Evolutionary conservation across 2,888 invertebrate species (phyloP), one percentile per base, ranked within the genome.

Genomic region (Eulithis testata): DNA sequence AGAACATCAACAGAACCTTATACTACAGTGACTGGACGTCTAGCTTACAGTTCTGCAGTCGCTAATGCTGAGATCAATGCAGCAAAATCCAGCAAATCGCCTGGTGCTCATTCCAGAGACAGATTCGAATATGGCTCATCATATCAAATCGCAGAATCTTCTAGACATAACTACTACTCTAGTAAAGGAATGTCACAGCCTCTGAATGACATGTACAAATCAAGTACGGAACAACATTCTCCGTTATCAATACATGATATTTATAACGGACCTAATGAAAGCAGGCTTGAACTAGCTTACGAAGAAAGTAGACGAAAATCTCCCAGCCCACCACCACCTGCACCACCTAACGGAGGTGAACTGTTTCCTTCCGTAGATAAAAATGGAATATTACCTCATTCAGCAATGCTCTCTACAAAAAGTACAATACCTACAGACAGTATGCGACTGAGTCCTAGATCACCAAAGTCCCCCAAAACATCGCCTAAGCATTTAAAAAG

Each of bases 321-420:
- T 36, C 95, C 96, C 0, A 96, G 96, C 82, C 97, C 97, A 2
- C 97, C 97, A 2, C 97, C 97, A 4, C 97, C 97, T 36, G 97
- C 97, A 0, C 97, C 97, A 0, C 95, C 95, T 65, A 96, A 96
- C 82, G 94, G 94, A 37, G 87, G 88, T 55, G 87, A 93, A 74
- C 77, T 89, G 69, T 94, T 95, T 84, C 84, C 94, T 53, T 76
- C 84, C 14, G 81, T 88, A 52, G 87, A 89, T 78, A 90, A 89
- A 78, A 89, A 83, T 71, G 85, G 87, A 60, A 65, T 84, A 64
- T 60, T 81, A 56, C 66, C 79, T 58, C 85, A 87, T 71, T 82
- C 86, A 73, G 76, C 85, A 50, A 86, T 89, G 87, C 71, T 92
- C 58, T 84, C 89, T 45, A 84, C 91, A 11, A 82, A 81, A 64